phyloP scores from a whole-genome alignment of 2,888 invertebrate genomes.

The Lasiommata megera region DNA sequence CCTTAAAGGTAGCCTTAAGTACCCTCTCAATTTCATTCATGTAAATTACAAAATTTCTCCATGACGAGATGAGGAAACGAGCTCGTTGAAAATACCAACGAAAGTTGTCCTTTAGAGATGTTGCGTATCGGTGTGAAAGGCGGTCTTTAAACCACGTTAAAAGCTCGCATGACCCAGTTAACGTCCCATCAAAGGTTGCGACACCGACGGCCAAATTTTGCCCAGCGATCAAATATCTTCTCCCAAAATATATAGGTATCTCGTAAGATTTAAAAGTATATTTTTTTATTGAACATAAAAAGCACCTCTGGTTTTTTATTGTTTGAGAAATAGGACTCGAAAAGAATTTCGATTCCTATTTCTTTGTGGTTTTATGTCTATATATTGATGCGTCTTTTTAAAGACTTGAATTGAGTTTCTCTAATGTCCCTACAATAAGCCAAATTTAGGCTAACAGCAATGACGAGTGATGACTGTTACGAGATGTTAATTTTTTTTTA shows the following conservation, averaged over 20 bases:
- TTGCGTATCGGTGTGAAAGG: conserved; percentile 34
- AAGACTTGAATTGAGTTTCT: too few relatives aligned
- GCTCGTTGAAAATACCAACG: conserved; percentile 10
- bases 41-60: neutral
- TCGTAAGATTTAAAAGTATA: neutral
- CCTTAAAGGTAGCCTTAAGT: neutral
- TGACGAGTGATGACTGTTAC: too few relatives aligned
- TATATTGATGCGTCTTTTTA: too few relatives aligned
- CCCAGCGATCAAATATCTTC: conserved; percentile 18
- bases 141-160: conserved; percentile 31
- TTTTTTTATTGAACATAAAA: neutral
- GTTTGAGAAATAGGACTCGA: too few relatives aligned
- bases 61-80: conserved; percentile 1
- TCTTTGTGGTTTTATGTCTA: too few relatives aligned
- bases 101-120: conserved; percentile 17
- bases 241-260: neutral
- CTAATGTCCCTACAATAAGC: too few relatives aligned
- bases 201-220: conserved; percentile 31
- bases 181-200: conserved; percentile 32
- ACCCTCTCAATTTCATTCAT: neutral
- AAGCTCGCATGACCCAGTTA: conserved; percentile 37
- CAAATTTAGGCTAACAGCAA: too few relatives aligned
- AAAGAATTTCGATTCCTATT: too few relatives aligned
- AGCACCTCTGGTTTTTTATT: neutral
- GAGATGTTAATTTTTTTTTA: too few relatives aligned